Evolutionary conservation across 2,888 invertebrate species (phyloP).

Genomic region (Lasioglossum pauxillum): DNA sequence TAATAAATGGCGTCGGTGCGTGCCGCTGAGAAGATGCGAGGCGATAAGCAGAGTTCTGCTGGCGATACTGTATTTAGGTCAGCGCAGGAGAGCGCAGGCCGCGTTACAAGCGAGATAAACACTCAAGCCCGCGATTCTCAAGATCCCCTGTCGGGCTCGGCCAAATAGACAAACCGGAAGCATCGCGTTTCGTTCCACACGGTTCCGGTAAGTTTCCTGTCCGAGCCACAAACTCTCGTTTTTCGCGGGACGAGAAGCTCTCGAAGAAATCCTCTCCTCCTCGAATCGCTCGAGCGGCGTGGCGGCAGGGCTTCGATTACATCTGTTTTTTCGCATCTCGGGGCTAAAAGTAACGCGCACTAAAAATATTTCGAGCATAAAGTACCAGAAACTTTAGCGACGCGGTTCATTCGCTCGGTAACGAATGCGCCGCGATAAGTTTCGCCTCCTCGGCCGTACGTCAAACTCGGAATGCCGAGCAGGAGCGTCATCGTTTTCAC

Average conservation of each 20-base stretch:
- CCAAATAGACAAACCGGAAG: not conserved
- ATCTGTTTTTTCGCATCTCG: constrained; percentile 68
- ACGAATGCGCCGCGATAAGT: constrained; percentile 25
- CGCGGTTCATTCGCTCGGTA: constrained; percentile 42
- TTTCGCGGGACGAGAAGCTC: not conserved
- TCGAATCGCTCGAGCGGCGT: not conserved
- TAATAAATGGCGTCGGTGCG: constrained; percentile 29
- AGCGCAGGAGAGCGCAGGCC: constrained; percentile 1
- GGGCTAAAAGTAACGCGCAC: constrained; percentile 76
- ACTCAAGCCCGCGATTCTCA: not conserved
- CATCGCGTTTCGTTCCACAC: not conserved
- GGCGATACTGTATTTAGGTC: constrained; percentile 46
- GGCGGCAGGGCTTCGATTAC: constrained; percentile 44
- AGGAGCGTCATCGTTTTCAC: not conserved
- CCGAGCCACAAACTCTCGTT: not conserved
- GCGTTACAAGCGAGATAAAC: constrained; percentile 24
- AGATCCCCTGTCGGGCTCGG: not conserved
- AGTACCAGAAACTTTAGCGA: constrained; percentile 62
- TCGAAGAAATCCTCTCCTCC: not conserved
- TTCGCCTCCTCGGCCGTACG: constrained; percentile 10
- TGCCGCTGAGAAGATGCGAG: constrained; percentile 6
- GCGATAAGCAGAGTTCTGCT: constrained; percentile 20
- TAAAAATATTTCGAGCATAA: constrained; percentile 79
- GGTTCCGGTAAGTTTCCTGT: not conserved
- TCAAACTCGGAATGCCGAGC: constrained; percentile 25